These are phyloP conservation scores for Eidolon dupreanum DNA, from an alignment of 2,797 vertebrate species.

Conservation along the genomic window DNA sequence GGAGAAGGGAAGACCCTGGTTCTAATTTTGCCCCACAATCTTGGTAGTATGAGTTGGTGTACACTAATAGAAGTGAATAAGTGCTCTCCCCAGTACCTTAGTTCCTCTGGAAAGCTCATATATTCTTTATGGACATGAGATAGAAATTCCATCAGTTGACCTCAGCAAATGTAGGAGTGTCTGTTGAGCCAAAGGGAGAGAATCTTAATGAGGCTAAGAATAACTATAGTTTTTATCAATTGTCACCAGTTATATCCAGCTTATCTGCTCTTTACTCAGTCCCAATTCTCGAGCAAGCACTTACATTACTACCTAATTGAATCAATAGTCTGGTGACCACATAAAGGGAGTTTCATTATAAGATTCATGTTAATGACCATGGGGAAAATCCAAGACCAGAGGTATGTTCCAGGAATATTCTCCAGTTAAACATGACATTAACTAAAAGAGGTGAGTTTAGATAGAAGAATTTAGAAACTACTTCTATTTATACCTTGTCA, in stretches of 20 bases:
- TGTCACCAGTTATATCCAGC: not conserved
- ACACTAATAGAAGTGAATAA: not conserved
- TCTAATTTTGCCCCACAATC: not conserved
- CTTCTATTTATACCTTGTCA: not conserved
- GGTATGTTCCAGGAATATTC: not conserved
- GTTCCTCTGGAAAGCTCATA: not conserved
- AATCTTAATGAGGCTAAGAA: conserved; percentile 25
- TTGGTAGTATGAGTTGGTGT: not conserved
- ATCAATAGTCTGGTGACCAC: conserved; percentile 7
- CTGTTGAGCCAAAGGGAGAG: not conserved
- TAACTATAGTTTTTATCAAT: conserved; percentile 17
- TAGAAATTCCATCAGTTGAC: not conserved
- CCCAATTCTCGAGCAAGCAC: not conserved
- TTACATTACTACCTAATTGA: conserved; percentile 37
- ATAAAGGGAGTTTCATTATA: not conserved
- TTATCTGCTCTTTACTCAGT: not conserved
- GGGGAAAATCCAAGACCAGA: not conserved
- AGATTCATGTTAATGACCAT: not conserved
- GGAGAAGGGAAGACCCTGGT: not conserved
- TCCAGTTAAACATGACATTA: not conserved
- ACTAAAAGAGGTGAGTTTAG: not conserved
- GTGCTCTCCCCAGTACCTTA: not conserved
- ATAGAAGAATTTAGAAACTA: conserved; percentile 38
- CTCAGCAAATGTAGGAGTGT: not conserved
- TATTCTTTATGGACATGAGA: not conserved